Conservation (phyloP, 2,888 invertebrate genomes). For the Rhamphomyia laevipes region DNA sequence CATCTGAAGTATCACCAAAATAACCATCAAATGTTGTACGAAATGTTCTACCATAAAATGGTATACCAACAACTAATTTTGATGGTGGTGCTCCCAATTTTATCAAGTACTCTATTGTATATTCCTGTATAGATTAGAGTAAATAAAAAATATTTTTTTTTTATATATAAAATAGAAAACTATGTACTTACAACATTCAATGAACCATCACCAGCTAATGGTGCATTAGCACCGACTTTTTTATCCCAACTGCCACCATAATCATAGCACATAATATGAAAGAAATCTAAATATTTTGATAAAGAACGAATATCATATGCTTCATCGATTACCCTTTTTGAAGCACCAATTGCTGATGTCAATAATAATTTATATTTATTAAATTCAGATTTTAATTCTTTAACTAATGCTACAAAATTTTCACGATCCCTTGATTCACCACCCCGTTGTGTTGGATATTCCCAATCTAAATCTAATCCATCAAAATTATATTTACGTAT, state of each 20-base stretch:
- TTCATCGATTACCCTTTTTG: slow-evolving; percentile 58
- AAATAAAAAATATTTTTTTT: slow-evolving; percentile 6
- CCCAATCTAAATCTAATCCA: slow-evolving; percentile 56
- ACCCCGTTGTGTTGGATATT: slow-evolving; percentile 68
- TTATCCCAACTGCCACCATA: slow-evolving; percentile 78
- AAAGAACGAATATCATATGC: slow-evolving; percentile 67
- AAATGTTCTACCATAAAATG: slow-evolving; percentile 76
- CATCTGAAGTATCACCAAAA: slow-evolving; percentile 39
- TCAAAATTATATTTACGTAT: slow-evolving; percentile 40
- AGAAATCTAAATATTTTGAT: slow-evolving; percentile 52
- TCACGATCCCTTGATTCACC: slow-evolving; percentile 61
- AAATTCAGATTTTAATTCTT: slow-evolving; percentile 64
- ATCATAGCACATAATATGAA: slow-evolving; percentile 84
- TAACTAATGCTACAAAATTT: slow-evolving; percentile 65
- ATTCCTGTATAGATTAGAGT: slow-evolving; percentile 44
- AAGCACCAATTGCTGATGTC: slow-evolving; percentile 74
- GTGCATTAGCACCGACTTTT: slow-evolving; percentile 65
- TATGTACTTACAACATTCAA: slow-evolving; percentile 55
- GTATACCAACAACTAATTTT: slow-evolving; percentile 71
- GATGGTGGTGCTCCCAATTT: slow-evolving; percentile 58
- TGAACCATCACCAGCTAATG: slow-evolving; percentile 43
- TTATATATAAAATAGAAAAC: not conserved
- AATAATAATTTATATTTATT: slow-evolving; percentile 53
- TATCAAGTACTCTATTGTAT: slow-evolving; percentile 62
- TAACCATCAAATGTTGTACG: slow-evolving; percentile 30